phyloP scores from a whole-genome alignment of 1,140 invertebrate genomes.

The Meloidogyne chitwoodi region DNA sequence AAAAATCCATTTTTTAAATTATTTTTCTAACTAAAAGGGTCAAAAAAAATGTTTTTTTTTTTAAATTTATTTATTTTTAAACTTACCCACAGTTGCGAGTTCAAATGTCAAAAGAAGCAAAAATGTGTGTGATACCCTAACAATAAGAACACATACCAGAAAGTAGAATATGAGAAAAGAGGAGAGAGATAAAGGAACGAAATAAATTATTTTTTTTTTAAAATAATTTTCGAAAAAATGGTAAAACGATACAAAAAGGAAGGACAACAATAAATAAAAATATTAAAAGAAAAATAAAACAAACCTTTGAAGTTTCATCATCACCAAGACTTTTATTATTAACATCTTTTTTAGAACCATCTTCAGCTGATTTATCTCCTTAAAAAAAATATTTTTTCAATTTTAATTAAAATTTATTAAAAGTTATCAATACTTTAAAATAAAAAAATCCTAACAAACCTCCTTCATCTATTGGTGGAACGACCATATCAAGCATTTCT shows the following conservation, averaged over 20 bases:
- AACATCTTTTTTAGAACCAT: not conserved
- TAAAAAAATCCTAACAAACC: not conserved
- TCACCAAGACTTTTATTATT: not conserved
- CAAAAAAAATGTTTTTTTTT: not conserved
- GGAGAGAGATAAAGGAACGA: not conserved
- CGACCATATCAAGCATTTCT: slow-evolving; percentile 15
- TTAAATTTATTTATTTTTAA: slow-evolving; percentile 18
- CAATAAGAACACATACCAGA: not conserved
- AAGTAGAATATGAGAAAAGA: not conserved
- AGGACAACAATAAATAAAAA: not conserved
- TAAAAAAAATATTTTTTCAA: not conserved
- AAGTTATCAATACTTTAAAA: not conserved
- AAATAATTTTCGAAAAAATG: too few relatives aligned
- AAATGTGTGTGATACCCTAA: not conserved
- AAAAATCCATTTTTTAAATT: too few relatives aligned
- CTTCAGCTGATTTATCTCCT: not conserved
- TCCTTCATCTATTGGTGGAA: slow-evolving; percentile 17
- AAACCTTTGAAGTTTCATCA: slow-evolving; percentile 9
- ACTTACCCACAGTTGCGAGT: too few relatives aligned
- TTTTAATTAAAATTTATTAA: not conserved
- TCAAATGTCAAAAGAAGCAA: not conserved
- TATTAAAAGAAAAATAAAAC: not conserved
- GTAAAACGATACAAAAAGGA: not conserved
- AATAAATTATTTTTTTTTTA: too few relatives aligned
- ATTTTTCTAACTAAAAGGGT: too few relatives aligned